Percentiles rank a stretch among this genome's conserved stretches.
Conservation (phyloP, 2,113 vertebrate genomes). For the Cyprinodon tularosa region DNA sequence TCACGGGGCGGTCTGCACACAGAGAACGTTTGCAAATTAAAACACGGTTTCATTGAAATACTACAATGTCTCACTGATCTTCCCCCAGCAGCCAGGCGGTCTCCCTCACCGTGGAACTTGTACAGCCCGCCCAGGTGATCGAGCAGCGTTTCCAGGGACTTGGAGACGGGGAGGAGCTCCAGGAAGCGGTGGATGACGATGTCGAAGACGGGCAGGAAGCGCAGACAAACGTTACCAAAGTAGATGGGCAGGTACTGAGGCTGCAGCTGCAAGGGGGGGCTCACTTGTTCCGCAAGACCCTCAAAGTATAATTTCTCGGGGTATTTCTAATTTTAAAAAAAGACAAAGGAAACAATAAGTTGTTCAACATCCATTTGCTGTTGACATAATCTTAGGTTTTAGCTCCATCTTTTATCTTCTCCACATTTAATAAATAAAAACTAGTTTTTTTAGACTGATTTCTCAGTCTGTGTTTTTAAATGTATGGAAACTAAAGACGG, state of each 20-base stretch:
- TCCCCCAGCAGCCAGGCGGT: not conserved
- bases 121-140: conserved; percentile 97
- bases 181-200: conserved; percentile 99
- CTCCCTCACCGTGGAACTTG: conserved; percentile 95
- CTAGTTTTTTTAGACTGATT: not conserved
- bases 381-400: not conserved
- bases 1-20: conserved; percentile 92
- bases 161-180: conserved; percentile 96
- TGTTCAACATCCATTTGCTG: not conserved
- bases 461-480: not conserved
- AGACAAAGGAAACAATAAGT: not conserved
- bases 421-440: not conserved
- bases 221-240: conserved; percentile 97
- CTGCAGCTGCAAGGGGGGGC: conserved; percentile 94
- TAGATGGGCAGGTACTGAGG: conserved; percentile 97
- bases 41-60: not conserved
- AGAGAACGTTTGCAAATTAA: not conserved
- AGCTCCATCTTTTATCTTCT: no score
- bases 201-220: conserved; percentile 97
- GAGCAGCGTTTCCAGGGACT: conserved; percentile 94
- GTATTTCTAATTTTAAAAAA: conserved; percentile 86
- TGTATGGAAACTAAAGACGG: not conserved
- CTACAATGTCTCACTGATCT: not conserved
- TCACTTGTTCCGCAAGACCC: conserved; percentile 96
- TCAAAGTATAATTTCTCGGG: conserved; percentile 99